A percentile compares a stretch with the other conserved stretches of the same genome.
These are phyloP conservation scores for Buathra laborator DNA, from an alignment of 2,888 invertebrate genomes.

Conservation along the genomic window DNA sequence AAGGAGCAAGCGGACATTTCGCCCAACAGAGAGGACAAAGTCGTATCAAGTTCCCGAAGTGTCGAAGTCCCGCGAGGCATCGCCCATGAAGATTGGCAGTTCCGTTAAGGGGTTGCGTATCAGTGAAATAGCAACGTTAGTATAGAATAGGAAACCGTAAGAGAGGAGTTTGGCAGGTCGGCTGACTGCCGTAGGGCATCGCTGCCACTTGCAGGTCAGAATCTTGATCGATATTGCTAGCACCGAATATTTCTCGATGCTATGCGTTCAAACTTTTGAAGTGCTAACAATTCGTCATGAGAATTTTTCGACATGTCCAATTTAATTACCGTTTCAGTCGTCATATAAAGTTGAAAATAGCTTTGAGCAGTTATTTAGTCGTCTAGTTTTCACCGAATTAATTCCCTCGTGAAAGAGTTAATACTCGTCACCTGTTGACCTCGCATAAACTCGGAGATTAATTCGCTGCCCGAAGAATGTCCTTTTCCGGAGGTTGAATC, in stretches of 20 bases:
- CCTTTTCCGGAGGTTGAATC: neutral
- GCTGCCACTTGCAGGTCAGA: conserved; percentile 18
- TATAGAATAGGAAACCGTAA: neutral
- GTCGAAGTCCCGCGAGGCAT: conserved; percentile 50
- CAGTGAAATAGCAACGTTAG: conserved; percentile 25
- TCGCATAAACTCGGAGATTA: conserved; percentile 3
- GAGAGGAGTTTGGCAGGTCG: neutral
- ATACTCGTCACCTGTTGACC: conserved; percentile 16
- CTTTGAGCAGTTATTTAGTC: neutral
- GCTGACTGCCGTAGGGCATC: neutral
- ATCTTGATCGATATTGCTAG: conserved; percentile 31
- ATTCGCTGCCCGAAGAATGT: conserved; percentile 15
- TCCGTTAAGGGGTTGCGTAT: conserved; percentile 52
- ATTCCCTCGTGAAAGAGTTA: conserved; percentile 6
- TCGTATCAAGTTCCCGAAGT: conserved; percentile 49
- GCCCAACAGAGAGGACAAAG: conserved; percentile 18
- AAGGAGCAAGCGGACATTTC: neutral
- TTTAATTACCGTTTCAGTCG: neutral
- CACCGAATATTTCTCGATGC: conserved; percentile 5
- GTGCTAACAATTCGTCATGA: neutral
- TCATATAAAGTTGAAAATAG: neutral
- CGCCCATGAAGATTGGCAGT: conserved; percentile 60
- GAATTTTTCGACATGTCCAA: too few species aligned
- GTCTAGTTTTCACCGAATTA: neutral
- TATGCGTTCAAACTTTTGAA: neutral